A percentile compares a stretch with the other conserved stretches of the same genome.
Conservation (phyloP, 2,888 invertebrate genomes). For the Sphinx pinastri region DNA sequence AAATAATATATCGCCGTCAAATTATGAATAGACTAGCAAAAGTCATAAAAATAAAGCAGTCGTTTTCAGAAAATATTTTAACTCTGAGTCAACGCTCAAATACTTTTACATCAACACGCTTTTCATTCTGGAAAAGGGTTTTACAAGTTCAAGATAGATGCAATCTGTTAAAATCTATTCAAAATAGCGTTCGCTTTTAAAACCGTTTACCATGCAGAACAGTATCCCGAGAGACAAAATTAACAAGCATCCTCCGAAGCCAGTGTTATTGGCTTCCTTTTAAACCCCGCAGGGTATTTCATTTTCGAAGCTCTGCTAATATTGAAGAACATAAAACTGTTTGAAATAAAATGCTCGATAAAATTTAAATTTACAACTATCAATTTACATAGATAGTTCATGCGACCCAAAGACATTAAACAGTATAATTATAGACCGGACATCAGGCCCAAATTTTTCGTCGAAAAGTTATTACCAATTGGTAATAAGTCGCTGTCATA, state of each 20-base stretch:
- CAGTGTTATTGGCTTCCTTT: neutral
- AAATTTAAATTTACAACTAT: no score
- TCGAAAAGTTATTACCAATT: no score
- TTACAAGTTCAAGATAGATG: neutral
- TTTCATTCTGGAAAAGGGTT: neutral
- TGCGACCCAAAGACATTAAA: no score
- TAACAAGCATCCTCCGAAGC: neutral
- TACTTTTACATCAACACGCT: neutral
- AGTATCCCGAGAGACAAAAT: neutral
- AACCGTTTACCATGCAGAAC: slow-evolving; percentile 7
- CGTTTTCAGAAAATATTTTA: slow-evolving; percentile 2
- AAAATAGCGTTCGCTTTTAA: neutral
- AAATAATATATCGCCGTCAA: neutral
- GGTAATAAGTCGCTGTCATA: no score
- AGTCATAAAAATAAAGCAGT: neutral
- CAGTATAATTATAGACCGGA: no score
- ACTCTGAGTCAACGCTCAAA: neutral
- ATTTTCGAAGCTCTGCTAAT: neutral
- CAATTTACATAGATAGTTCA: no score
- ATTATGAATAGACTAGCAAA: neutral
- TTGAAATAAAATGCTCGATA: no score
- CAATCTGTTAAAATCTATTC: neutral
- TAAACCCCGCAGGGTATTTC: neutral
- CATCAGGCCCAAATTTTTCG: no score
- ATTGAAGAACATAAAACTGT: no score